Base-by-base conservation (phyloP, 2,797 vertebrate species). In the Vireo griseus region DNA sequence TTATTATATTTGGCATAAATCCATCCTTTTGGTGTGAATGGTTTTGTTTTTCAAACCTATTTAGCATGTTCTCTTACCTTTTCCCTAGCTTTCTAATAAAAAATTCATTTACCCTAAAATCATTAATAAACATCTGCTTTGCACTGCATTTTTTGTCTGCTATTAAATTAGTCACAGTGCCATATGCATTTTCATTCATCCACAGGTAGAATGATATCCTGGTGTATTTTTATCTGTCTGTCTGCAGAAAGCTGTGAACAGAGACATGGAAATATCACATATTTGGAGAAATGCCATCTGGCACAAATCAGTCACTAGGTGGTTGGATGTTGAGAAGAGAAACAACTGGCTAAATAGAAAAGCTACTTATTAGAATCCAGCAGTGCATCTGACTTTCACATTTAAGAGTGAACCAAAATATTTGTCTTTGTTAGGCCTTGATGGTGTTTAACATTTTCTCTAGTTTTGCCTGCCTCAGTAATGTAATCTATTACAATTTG, bases 271-370 rank as follows among this genome's bases (percentile, higher is more conserved):
- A 97, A 97, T 97, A 96, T 44, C 42, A 72, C 61, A 68, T 57
- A 93, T 62, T 97, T 97, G 97, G 95, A 96, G 93, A 96, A 95
- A 94, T 92, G 93, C 92, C 96, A 96, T 39, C 67, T 98, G 97
- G 95, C 93, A 86, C 67, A 96, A 88, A 92, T 87, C 81, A 94
- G 77, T 95, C 92, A 96, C 86, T 94, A 88, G 76, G 91, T 95
- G 71, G 50, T 45, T 97, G 87, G 88, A 82, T 94, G 91, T 69
- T 92, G n/a, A 88, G 80, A 95, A 89, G 17, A 88, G 63, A 92
- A 96, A 95, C 55, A 95, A 93, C n/a, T 80, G 83, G 86, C 92
- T 94, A 95, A 92, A 97, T 52, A 79, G 40, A 95, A 97, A 97
- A 96, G 67, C 25, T 71, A 90, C 58, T 95, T 94, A 47, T 74